Conservation (phyloP, 92 coral and sea anemone genomes). For the Palythoa caribaeorum region DNA sequence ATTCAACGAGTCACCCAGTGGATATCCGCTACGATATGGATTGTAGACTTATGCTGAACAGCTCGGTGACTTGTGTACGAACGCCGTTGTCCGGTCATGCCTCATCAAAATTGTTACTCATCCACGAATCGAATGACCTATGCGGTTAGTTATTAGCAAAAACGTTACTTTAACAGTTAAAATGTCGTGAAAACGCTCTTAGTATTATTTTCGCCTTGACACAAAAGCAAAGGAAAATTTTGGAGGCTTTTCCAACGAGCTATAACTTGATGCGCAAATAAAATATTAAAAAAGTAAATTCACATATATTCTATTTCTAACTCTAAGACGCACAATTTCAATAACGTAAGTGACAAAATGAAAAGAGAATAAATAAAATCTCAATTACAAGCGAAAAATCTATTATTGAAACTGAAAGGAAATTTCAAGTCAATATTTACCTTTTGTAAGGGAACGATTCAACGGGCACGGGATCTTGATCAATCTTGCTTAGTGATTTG, state of each 20-base stretch:
- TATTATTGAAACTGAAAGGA: slow-evolving; percentile 1
- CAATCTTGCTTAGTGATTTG: slow-evolving; percentile 45
- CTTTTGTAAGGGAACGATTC: slow-evolving; percentile 29
- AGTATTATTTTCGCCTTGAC: background rate
- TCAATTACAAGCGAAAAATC: background rate
- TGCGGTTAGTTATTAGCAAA: background rate
- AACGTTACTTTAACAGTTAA: background rate
- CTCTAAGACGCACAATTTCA: background rate
- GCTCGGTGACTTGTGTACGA: slow-evolving; percentile 12
- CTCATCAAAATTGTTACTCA: slow-evolving; percentile 26
- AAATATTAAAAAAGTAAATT: slow-evolving; percentile 11
- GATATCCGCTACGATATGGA: slow-evolving; percentile 54
- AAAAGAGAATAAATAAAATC: background rate
- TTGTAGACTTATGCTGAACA: slow-evolving; percentile 35
- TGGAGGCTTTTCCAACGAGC: background rate
- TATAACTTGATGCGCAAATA: background rate
- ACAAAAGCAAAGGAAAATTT: background rate
- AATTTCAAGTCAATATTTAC: slow-evolving; percentile 45
- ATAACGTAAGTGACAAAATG: background rate
- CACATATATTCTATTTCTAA: background rate
- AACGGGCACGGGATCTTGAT: slow-evolving; percentile 42
- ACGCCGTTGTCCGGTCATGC: slow-evolving; percentile 36
- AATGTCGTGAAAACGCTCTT: background rate
- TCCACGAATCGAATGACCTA: slow-evolving; percentile 10
- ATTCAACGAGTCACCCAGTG: slow-evolving; percentile 25